Base-by-base conservation (phyloP, 2,888 invertebrate genomes). In the Pristionchus fissidentatus region DNA sequence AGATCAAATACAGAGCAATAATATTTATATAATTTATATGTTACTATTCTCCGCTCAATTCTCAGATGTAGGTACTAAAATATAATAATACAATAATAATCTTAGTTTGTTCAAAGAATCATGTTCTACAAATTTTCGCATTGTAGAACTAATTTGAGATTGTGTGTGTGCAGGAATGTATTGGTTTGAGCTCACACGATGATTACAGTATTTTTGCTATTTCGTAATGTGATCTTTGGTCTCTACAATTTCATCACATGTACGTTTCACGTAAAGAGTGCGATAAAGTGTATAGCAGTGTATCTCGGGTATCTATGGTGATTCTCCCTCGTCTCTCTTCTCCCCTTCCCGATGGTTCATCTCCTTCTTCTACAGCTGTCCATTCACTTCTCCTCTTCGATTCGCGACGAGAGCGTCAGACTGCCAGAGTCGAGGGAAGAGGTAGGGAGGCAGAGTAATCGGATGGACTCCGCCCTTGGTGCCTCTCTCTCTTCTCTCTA, bases 41-140 rank as follows among this genome's bases (percentile, higher is more conserved):
- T 77, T 77, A 32, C 13, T 41, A 49, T 32, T 29, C 75, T 77
- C 29, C 46, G 49, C 75, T 46, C 46, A 77, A 77, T 49, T 77
- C 49, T 26, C 49, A 77, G 75, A 77, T 77, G 75, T 77, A 77
- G 75, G 75, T 77, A 77, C 75, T 77, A 77, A 77, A 77, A 41
- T 77, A 77, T 77, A 41, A 49, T 49, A 38, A 38, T n/a, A 70
- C 41, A 70, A 70, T 70, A 70, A 66, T 38, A 22, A 38, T 66
- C 43, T 70, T 26, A n/a, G n/a, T n/a, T n/a, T n/a, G n/a, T 26
- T 41, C 41, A 70, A 41, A 41, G 70, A 70, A 70, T 70, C 70
- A 41, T 70, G 70, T 70, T 26, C 49, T 77, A 77, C n/a, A 77
- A 22, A 49, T 32, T 22, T 77, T 77, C 26, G 49, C 19, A 77